Conservation (phyloP, 2,113 vertebrate genomes). For the Mus pahari region DNA sequence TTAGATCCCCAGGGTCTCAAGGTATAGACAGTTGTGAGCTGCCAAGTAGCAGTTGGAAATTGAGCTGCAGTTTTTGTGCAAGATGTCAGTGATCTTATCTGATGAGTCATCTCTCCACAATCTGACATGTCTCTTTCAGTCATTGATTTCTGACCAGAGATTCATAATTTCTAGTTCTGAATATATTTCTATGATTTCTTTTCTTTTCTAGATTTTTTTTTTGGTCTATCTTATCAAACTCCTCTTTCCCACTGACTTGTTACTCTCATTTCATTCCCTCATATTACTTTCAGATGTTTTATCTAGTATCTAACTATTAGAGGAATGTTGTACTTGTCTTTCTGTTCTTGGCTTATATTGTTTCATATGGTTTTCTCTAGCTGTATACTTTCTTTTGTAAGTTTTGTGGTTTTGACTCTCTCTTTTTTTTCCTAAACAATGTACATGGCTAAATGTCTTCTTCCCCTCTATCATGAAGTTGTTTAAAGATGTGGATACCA, state of each 20-base stretch:
- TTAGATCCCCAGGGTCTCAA: background rate
- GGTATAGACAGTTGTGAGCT: background rate
- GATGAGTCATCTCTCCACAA: background rate
- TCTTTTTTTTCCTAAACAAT: background rate
- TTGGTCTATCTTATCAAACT: background rate
- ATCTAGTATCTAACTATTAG: background rate
- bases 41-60: background rate
- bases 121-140: background rate
- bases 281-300: background rate
- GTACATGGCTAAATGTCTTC: background rate
- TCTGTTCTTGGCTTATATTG: background rate
- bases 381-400: background rate
- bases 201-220: background rate
- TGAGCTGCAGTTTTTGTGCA: background rate
- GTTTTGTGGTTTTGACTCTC: background rate
- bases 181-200: background rate
- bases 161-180: background rate
- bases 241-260: accelerated
- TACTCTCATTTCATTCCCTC: too few relatives aligned
- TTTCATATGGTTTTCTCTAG: background rate
- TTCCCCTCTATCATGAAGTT: background rate
- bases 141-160: background rate
- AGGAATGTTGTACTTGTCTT: background rate
- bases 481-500: background rate
- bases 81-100: background rate